phyloP scores from a whole-genome alignment of 2,113 vertebrate genomes.

The Bos indicus region DNA sequence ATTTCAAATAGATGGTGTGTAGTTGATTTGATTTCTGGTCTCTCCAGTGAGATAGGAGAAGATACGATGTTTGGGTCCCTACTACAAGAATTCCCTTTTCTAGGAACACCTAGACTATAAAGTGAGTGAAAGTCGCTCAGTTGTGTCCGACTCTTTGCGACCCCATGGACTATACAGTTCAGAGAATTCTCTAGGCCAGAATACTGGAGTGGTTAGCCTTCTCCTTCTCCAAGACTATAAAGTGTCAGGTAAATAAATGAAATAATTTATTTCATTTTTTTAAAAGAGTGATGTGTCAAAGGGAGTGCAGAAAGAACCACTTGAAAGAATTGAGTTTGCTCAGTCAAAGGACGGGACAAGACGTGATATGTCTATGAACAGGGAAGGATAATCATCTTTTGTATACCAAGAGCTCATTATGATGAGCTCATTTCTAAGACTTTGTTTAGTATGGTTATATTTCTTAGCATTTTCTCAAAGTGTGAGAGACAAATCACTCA shows the following conservation, averaged over 20 bases:
- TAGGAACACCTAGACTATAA: neutral
- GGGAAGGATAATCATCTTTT: neutral
- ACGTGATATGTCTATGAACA: neutral
- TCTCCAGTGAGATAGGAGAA: conserved; percentile 8
- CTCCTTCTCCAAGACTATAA: neutral
- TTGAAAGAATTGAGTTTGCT: neutral
- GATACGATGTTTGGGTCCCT: neutral
- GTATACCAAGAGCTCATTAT: neutral
- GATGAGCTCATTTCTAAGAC: neutral
- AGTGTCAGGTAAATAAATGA: conserved; percentile 8
- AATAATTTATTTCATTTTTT: neutral
- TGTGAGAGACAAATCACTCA: neutral
- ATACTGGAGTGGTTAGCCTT: neutral
- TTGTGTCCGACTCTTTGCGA: accelerated
- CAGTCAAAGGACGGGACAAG: neutral
- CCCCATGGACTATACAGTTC: neutral
- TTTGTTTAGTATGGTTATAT: neutral
- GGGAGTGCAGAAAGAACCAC: neutral
- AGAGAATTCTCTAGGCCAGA: neutral
- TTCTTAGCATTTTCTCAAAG: conserved; percentile 6
- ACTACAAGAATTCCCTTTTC: neutral
- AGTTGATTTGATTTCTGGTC: conserved; percentile 7
- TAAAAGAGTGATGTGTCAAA: neutral
- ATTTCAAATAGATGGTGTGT: neutral
- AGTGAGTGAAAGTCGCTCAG: neutral